Evolutionary conservation across 2,113 vertebrate species (phyloP), one percentile per base, ranked within the genome.

Genomic region (Morone saxatilis): DNA sequence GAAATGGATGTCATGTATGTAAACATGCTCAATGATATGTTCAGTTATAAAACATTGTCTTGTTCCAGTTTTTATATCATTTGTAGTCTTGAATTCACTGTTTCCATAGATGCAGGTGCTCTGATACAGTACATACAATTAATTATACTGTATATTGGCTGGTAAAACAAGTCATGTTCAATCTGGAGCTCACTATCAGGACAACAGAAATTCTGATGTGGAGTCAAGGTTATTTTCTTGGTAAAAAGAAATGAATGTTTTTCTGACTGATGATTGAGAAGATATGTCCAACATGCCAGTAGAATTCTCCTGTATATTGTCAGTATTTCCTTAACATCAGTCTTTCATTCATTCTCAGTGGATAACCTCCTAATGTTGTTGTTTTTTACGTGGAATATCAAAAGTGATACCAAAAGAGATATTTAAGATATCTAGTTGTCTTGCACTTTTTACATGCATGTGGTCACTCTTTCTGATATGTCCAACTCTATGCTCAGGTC

Each of bases 21-120:
- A 71, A 83, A 73, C 36, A 71, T 48, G 40, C 40, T 57, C 25
- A 82, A 40, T 53, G 11, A 48, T 45, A 50, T 22, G 25, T 0
- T 75, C 20, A 62, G 2, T 41, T 19, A 13, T 36, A 25, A 13
- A 17, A 14, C 36, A 10, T 25, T 16, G 8, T 69, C 48, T 4
- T 13, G 6, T 51, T 40, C 1, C 38, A 38, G 3, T 78, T 19
- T 25, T 38, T 19, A 17, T n/a, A 31, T 65, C 51, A 71, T 65
- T 41, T 78, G 7, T 25, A 13, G 11, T 41, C 17, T 25, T 61
- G 41, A 50, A 54, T 56, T n/a, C 4, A 4, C 3, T 12, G 4
- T 12, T 66, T 40, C 43, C n/a, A 7, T 40, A 40, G 7, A 40
- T 56, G 17, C 0, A 36, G 13, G 5, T 47, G 62, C 5, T 9